These are phyloP conservation scores for Dendroctonus ponderosae DNA, from an alignment of 1,140 invertebrate species.

Conservation along the genomic window DNA sequence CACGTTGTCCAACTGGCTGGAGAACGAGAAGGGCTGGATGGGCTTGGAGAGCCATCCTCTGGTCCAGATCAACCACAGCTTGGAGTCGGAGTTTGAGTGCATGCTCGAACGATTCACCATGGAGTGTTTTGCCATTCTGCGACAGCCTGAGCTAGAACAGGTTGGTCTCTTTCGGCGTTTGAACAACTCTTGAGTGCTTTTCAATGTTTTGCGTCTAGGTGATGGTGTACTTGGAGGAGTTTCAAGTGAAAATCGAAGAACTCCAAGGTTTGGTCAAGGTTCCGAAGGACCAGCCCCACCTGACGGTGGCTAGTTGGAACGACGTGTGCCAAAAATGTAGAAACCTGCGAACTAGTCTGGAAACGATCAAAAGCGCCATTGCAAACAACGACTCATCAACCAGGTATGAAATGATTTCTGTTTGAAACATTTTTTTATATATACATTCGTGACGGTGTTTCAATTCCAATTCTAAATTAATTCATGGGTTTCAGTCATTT, in stretches of 20 bases:
- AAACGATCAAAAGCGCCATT: conserved; percentile 30
- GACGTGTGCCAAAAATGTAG: conserved; percentile 53
- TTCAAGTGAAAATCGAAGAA: conserved; percentile 40
- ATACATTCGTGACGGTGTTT: too few species aligned
- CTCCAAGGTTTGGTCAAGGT: conserved; percentile 40
- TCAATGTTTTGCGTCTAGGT: not conserved
- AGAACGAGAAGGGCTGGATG: conserved; percentile 40
- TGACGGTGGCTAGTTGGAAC: conserved; percentile 43
- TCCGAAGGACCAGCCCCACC: conserved; percentile 23
- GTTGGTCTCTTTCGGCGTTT: conserved; percentile 4
- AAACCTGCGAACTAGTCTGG: conserved; percentile 36
- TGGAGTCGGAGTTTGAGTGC: conserved; percentile 47
- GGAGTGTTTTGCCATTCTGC: conserved; percentile 40
- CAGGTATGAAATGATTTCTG: too few species aligned
- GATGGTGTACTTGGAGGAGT: conserved; percentile 38
- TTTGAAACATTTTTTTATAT: too few species aligned
- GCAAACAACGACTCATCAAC: conserved; percentile 27
- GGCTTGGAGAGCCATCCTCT: conserved; percentile 39
- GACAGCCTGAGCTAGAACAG: conserved; percentile 40
- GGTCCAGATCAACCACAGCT: conserved; percentile 43
- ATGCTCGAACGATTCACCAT: conserved; percentile 41
- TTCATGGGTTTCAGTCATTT: too few species aligned
- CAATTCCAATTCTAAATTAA: too few species aligned
- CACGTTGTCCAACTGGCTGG: conserved; percentile 35
- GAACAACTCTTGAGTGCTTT: too few species aligned